Conservation (phyloP, 2,888 invertebrate species). For the Thecocarcelia acutangulata region DNA sequence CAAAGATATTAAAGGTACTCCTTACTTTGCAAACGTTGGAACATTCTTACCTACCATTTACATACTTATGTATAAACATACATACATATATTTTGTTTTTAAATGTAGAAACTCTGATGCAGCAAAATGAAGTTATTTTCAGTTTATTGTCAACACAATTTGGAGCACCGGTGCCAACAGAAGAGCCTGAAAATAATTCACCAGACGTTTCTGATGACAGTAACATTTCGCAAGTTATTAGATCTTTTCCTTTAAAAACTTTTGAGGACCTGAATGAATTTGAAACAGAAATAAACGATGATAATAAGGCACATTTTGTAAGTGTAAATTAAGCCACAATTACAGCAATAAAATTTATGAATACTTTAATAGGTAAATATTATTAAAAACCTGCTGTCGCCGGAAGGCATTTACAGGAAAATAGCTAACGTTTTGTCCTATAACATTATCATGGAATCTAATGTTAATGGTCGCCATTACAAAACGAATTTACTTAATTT, state of each 20-base stretch:
- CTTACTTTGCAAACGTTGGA: not conserved
- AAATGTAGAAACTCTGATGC: conserved; percentile 25
- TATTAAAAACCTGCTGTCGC: conserved; percentile 17
- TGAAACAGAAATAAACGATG: conserved; percentile 41
- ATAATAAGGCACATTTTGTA: conserved; percentile 41
- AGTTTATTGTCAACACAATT: conserved; percentile 38
- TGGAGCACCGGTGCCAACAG: not conserved
- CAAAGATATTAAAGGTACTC: conserved; percentile 49
- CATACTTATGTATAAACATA: not conserved
- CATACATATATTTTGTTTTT: not conserved
- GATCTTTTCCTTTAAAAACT: conserved; percentile 38
- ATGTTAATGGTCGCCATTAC: conserved; percentile 44
- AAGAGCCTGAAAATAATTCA: not conserved
- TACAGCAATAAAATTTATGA: not conserved
- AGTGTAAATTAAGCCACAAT: not conserved
- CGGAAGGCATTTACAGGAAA: conserved; percentile 37
- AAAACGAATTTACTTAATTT: conserved; percentile 46
- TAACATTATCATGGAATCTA: conserved; percentile 36
- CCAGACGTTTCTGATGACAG: not conserved
- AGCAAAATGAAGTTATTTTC: conserved; percentile 51
- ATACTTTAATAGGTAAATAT: conserved; percentile 26
- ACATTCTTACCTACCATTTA: too few relatives aligned
- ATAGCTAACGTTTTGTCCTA: conserved; percentile 37
- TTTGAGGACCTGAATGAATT: conserved; percentile 34
- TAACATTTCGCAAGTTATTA: not conserved